These are phyloP conservation scores for Plebejus anna DNA, from an alignment of 2,888 invertebrate species.

Conservation along the genomic window DNA sequence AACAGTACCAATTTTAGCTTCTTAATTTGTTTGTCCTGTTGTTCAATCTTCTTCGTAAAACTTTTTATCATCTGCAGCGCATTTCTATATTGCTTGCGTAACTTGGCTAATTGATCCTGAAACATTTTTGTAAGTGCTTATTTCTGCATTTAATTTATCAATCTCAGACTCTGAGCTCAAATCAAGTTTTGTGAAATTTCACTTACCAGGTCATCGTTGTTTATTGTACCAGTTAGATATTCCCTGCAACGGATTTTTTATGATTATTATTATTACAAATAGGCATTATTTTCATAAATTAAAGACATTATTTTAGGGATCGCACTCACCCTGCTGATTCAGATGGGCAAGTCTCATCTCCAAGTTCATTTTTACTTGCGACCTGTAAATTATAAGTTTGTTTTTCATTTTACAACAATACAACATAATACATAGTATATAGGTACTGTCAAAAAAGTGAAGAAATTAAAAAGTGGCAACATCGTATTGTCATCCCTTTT, in stretches of 20 bases:
- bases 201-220: constrained; percentile 63
- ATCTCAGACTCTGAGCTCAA: neutral
- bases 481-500: too few species aligned
- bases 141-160: neutral
- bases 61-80: constrained; percentile 80
- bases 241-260: constrained; percentile 52
- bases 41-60: constrained; percentile 77
- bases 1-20: constrained; percentile 63
- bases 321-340: constrained; percentile 62
- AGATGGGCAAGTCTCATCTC: constrained; percentile 63
- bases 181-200: neutral
- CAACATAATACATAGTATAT: neutral
- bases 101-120: constrained; percentile 68
- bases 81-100: constrained; percentile 77
- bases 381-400: constrained; percentile 40
- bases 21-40: constrained; percentile 74
- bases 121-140: constrained; percentile 34
- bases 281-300: neutral
- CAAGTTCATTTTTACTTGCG: constrained; percentile 45
- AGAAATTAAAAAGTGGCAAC: too few species aligned
- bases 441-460: too few species aligned
- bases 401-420: neutral
- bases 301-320: neutral
- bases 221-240: constrained; percentile 58
- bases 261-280: neutral